A percentile compares a stretch with the other conserved stretches of the same genome.
Conservation (phyloP, 2,888 invertebrate genomes). For the Eucera pruinosa region DNA sequence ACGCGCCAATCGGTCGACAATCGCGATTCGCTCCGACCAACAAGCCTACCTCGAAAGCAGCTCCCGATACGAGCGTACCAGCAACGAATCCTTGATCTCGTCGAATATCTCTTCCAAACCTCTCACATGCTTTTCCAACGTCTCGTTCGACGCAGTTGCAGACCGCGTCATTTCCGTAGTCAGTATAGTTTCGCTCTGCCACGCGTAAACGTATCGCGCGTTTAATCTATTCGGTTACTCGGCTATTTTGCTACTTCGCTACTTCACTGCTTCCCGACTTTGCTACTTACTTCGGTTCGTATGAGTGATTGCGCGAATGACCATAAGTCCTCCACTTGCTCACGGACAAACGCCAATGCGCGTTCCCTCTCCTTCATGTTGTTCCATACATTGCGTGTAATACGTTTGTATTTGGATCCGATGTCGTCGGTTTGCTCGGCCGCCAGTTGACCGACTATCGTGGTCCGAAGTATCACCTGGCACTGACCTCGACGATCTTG, state of each 20-base stretch:
- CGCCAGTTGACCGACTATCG: conserved; percentile 88
- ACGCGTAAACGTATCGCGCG: no score
- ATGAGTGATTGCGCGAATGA: conserved; percentile 84
- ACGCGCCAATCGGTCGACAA: no score
- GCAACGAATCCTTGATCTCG: conserved; percentile 81
- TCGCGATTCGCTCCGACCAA: no score
- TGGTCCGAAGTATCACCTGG: conserved; percentile 87
- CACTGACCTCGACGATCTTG: conserved; percentile 87
- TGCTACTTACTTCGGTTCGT: conserved; percentile 59
- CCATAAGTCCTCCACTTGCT: conserved; percentile 83
- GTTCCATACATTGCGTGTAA: conserved; percentile 87
- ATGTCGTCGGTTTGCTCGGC: conserved; percentile 88
- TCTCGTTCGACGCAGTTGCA: conserved; percentile 64
- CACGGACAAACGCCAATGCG: conserved; percentile 85
- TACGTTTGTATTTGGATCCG: conserved; percentile 86
- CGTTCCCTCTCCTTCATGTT: conserved; percentile 88
- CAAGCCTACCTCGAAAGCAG: conserved; percentile 85
- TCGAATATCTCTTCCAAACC: conserved; percentile 83
- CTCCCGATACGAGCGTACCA: conserved; percentile 83
- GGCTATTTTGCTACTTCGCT: no score
- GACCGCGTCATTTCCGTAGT: background rate
- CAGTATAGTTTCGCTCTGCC: conserved; percentile 56
- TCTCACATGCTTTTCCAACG: conserved; percentile 80
- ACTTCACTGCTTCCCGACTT: no score
- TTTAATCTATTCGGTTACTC: no score